Evolutionary conservation across 1,140 invertebrate species (phyloP).

Genomic region (Zaprionus camerounensis): DNA sequence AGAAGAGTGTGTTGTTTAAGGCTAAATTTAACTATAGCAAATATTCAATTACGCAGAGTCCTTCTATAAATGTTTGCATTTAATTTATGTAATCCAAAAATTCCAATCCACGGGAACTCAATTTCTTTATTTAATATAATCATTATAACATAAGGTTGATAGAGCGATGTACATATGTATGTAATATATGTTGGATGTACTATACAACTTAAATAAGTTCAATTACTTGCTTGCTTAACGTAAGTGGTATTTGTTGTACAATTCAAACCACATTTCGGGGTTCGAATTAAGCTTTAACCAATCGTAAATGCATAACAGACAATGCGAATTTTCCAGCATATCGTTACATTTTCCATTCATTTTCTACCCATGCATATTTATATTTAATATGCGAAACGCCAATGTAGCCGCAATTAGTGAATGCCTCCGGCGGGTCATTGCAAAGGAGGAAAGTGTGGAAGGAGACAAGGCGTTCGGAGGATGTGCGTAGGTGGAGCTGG

Average conservation of each 20-base stretch:
- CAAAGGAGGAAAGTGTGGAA: not conserved
- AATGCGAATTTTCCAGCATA: slow-evolving; percentile 4
- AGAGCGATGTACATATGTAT: no score
- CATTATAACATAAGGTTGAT: no score
- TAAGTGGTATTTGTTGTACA: not conserved
- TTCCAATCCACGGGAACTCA: no score
- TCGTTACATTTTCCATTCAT: slow-evolving; percentile 9
- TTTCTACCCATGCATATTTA: slow-evolving; percentile 2
- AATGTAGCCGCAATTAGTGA: slow-evolving; percentile 53
- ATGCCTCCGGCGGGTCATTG: slow-evolving; percentile 10
- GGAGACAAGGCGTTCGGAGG: not conserved
- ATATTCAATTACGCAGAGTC: no score
- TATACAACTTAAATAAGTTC: not conserved
- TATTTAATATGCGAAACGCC: slow-evolving; percentile 58
- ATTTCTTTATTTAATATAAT: no score
- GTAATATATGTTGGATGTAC: no score
- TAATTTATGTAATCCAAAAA: no score
- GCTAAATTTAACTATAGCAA: not conserved
- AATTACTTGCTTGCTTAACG: not conserved
- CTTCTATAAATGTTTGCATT: no score
- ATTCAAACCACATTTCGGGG: not conserved
- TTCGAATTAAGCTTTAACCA: not conserved
- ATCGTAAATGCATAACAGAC: slow-evolving; percentile 8
- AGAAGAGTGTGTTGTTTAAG: not conserved
- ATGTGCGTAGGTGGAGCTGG: not conserved